Evolutionary conservation across 2,888 invertebrate species (phyloP).

Genomic region (Drosophila peninsularis): DNA sequence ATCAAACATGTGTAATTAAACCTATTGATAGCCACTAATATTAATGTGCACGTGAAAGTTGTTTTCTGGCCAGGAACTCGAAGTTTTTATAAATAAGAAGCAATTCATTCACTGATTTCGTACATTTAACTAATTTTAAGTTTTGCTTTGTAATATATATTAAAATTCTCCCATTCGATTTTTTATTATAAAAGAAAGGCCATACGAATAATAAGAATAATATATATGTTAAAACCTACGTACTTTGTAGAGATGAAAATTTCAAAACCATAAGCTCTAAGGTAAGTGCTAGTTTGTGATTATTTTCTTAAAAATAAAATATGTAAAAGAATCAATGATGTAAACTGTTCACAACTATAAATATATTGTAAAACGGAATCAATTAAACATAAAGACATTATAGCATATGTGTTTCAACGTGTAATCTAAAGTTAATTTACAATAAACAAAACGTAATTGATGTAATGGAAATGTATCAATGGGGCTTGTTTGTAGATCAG

Average conservation of each 20-base stretch:
- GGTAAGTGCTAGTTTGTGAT: slow-evolving; percentile 63
- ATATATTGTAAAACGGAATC: slow-evolving; percentile 61
- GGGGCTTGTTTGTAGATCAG: too few relatives aligned
- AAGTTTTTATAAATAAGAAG: slow-evolving; percentile 31
- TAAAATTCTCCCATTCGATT: slow-evolving; percentile 29
- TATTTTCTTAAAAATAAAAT: slow-evolving; percentile 50
- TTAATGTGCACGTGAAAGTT: slow-evolving; percentile 27
- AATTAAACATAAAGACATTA: slow-evolving; percentile 68
- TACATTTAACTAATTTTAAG: slow-evolving; percentile 73
- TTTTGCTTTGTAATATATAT: slow-evolving; percentile 57
- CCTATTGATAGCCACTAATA: slow-evolving; percentile 42
- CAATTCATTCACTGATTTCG: slow-evolving; percentile 40
- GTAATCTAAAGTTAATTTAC: slow-evolving; percentile 69
- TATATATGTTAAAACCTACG: neutral
- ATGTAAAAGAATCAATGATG: slow-evolving; percentile 35
- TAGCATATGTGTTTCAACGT: slow-evolving; percentile 60
- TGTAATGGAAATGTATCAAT: too few relatives aligned
- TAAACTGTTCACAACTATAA: slow-evolving; percentile 62
- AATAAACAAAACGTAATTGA: slow-evolving; percentile 59
- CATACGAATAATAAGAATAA: slow-evolving; percentile 5
- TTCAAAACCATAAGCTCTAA: slow-evolving; percentile 33
- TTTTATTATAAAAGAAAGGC: slow-evolving; percentile 23
- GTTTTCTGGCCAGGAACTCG: slow-evolving; percentile 29
- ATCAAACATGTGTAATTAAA: slow-evolving; percentile 25
- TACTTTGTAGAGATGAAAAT: slow-evolving; percentile 26